Conservation (phyloP, 2,888 invertebrate species). For the Gryllus longicercus region DNA sequence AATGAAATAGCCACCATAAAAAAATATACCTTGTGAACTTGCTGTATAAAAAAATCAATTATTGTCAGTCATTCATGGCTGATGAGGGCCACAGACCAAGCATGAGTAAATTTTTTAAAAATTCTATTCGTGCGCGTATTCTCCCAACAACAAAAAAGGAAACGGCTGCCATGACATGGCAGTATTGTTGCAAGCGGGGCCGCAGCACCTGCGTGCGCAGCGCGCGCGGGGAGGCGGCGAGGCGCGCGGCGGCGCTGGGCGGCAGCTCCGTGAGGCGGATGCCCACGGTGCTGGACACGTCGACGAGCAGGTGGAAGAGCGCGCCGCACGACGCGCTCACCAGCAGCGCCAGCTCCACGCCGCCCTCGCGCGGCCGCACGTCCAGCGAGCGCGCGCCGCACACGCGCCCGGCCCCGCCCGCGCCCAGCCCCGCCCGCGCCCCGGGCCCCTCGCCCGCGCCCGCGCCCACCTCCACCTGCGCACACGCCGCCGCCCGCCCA, state of each 20-base stretch:
- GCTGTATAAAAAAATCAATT: too few species aligned
- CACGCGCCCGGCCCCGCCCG: background rate
- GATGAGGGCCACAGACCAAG: too few species aligned
- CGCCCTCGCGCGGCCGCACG: background rate
- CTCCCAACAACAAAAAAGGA: background rate
- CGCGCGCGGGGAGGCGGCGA: background rate
- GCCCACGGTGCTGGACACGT: background rate
- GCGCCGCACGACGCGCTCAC: background rate
- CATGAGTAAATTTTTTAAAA: too few species aligned
- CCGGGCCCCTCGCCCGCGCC: background rate
- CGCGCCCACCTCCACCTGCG: slow-evolving; percentile 6
- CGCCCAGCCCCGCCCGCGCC: background rate
- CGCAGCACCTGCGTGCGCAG: background rate
- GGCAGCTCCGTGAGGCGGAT: slow-evolving; percentile 1
- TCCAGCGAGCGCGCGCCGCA: background rate
- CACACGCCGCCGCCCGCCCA: background rate
- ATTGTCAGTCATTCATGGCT: too few species aligned
- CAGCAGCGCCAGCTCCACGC: slow-evolving; percentile 1
- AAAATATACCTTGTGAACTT: too few species aligned
- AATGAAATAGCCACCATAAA: too few species aligned
- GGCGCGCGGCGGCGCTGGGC: background rate
- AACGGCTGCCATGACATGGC: background rate
- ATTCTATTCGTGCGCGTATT: too few species aligned
- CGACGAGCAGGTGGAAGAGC: slow-evolving; percentile 2
- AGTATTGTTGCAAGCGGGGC: background rate